Conservation (phyloP, 1,140 invertebrate species). For the Drosophila nikananu region DNA sequence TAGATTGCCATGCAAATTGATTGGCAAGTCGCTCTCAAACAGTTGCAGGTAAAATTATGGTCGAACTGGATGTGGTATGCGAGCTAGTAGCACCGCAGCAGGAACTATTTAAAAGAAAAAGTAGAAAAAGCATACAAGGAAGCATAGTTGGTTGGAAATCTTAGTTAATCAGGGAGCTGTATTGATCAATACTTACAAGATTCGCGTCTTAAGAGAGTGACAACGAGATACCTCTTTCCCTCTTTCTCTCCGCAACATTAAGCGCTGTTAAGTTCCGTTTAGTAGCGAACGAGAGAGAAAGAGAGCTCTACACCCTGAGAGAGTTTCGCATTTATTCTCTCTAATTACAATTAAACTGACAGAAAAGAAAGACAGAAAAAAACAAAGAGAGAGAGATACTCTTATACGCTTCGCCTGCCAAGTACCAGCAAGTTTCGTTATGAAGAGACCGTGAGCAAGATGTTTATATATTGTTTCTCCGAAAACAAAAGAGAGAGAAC, state of each 20-base stretch:
- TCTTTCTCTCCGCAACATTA: no score
- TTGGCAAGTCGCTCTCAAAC: background rate
- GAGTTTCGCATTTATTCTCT: background rate
- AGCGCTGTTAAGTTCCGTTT: background rate
- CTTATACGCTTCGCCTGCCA: no score
- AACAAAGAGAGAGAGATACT: background rate
- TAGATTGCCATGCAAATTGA: slow-evolving; percentile 19
- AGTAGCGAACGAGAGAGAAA: background rate
- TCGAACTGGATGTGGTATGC: background rate
- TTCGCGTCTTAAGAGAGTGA: no score
- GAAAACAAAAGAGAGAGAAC: no score
- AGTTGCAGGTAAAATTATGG: slow-evolving; percentile 6
- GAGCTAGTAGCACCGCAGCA: background rate
- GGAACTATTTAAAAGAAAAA: background rate
- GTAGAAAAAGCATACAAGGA: background rate
- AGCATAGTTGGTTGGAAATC: background rate
- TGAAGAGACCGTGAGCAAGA: no score
- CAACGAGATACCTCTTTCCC: no score
- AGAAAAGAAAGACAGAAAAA: background rate
- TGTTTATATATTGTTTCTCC: no score
- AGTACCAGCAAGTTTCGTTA: no score
- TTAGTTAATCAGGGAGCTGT: background rate
- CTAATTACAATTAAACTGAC: background rate
- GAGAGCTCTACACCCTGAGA: background rate
- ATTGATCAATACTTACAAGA: background rate